phyloP scores from a whole-genome alignment of 2,797 vertebrate species.

The Chelidonichthys spinosus region DNA sequence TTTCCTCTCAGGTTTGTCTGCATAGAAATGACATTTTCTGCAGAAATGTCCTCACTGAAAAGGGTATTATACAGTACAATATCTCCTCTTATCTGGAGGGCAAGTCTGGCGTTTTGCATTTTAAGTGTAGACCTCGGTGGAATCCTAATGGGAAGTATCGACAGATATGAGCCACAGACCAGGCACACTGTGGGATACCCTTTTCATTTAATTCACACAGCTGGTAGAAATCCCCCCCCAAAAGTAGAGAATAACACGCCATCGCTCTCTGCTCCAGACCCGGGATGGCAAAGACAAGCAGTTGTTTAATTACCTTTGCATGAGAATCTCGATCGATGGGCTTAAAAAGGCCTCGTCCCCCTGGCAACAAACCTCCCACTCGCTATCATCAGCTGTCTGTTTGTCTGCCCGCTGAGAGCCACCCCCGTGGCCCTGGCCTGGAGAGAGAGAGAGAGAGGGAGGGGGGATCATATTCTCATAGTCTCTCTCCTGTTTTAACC shows the following conservation, averaged over 20 bases:
- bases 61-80: slow-evolving; percentile 68
- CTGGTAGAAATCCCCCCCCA: slow-evolving; percentile 33
- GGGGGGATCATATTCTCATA: slow-evolving; percentile 36
- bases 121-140: slow-evolving; percentile 75
- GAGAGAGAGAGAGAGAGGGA: neutral
- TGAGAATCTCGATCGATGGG: slow-evolving; percentile 77
- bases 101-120: slow-evolving; percentile 77
- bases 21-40: slow-evolving; percentile 57
- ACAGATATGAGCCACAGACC: slow-evolving; percentile 67
- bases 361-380: slow-evolving; percentile 75
- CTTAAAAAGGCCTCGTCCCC: slow-evolving; percentile 75
- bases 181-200: slow-evolving; percentile 41
- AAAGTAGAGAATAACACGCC: slow-evolving; percentile 14
- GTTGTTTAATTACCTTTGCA: slow-evolving; percentile 85
- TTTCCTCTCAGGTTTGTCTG: slow-evolving; percentile 48
- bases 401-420: slow-evolving; percentile 55
- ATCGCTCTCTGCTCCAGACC: slow-evolving; percentile 43
- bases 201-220: slow-evolving; percentile 66
- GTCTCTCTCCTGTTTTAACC: slow-evolving; percentile 29
- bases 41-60: slow-evolving; percentile 53
- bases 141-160: slow-evolving; percentile 82
- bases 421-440: slow-evolving; percentile 44
- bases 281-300: slow-evolving; percentile 68
- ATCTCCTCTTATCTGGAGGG: slow-evolving; percentile 73
- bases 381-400: slow-evolving; percentile 66